Percentiles rank a stretch among this genome's conserved stretches.
phyloP scores from a whole-genome alignment of 2,113 vertebrate species.

The Castor canadensis region DNA sequence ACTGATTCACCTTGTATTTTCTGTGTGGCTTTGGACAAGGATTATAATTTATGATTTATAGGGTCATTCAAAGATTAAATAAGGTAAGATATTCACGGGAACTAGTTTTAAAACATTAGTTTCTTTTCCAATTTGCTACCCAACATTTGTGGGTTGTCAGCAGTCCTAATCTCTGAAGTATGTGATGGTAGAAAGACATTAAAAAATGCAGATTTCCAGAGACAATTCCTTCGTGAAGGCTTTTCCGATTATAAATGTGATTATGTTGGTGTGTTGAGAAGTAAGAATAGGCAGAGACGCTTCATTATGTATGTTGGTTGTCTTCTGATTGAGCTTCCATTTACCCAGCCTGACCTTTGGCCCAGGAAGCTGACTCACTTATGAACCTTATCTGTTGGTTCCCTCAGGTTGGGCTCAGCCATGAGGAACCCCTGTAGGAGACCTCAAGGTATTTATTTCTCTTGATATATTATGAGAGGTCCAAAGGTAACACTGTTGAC shows the following conservation, averaged over 20 bases:
- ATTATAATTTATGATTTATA: not conserved
- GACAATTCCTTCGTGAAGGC: not conserved
- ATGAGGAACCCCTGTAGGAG: not conserved
- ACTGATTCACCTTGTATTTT: not conserved
- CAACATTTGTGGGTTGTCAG: not conserved
- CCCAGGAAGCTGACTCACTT: not conserved
- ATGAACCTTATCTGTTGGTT: not conserved
- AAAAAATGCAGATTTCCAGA: not conserved
- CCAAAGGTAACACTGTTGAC: not conserved
- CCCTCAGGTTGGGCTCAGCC: not conserved
- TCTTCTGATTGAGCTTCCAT: not conserved
- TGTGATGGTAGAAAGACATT: not conserved
- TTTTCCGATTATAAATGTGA: not conserved
- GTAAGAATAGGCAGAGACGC: not conserved
- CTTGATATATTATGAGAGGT: not conserved
- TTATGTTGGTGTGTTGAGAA: not conserved
- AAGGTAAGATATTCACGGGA: not conserved
- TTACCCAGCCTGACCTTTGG: not conserved
- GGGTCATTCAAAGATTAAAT: slow-evolving; percentile 17
- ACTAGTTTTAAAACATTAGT: not conserved
- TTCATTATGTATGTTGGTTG: not conserved
- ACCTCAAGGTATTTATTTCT: not conserved
- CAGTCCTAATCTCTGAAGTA: not conserved
- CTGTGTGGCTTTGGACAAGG: not conserved
- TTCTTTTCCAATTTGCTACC: not conserved